Conservation (phyloP, 2,113 vertebrate species). For the Promerops cafer region DNA sequence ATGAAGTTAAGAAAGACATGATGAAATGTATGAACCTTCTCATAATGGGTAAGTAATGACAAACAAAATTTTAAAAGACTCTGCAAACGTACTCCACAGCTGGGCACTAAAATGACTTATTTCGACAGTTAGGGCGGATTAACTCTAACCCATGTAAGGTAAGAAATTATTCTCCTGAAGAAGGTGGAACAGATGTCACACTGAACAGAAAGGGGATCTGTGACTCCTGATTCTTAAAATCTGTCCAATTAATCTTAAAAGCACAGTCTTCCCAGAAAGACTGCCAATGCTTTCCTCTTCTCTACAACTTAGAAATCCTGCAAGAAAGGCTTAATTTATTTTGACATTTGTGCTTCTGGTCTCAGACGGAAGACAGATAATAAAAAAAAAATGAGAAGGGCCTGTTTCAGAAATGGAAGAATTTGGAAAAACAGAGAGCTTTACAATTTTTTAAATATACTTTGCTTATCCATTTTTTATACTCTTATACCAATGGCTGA, state of each 20-base stretch:
- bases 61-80: background rate
- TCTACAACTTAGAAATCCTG: background rate
- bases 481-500: background rate
- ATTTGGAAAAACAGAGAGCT: background rate
- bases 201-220: background rate
- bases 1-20: background rate
- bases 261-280: background rate
- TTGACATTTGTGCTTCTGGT: background rate
- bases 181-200: background rate
- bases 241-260: background rate
- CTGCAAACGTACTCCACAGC: background rate
- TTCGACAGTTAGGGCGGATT: background rate
- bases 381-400: background rate
- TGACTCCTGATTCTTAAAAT: background rate
- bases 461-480: background rate
- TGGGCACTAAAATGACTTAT: background rate
- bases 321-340: background rate
- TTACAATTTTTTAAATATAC: background rate
- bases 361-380: background rate
- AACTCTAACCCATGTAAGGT: background rate
- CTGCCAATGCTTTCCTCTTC: background rate
- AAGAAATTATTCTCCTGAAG: background rate
- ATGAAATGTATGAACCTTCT: background rate
- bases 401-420: background rate
- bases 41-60: background rate